These are phyloP conservation scores for Melanostigma gelatinosum DNA, from an alignment of 2,113 vertebrate species.

Conservation along the genomic window DNA sequence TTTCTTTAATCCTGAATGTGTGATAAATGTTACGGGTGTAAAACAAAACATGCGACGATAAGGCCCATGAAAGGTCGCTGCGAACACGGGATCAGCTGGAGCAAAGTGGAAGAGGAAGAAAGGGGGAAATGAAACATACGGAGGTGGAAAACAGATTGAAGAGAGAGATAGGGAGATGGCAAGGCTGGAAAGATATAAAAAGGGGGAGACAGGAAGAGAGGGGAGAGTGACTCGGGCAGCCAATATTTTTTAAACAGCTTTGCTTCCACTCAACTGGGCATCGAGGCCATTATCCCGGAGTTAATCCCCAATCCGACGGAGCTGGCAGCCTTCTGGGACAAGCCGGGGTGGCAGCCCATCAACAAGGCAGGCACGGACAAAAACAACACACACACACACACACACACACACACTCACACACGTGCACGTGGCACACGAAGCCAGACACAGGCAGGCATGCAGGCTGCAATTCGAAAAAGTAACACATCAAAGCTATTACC, in stretches of 20 bases:
- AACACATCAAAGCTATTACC: conserved; percentile 49
- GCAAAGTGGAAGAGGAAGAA: conserved; percentile 13
- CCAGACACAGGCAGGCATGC: conserved; percentile 45
- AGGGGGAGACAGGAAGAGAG: conserved; percentile 62
- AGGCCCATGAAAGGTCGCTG: conserved; percentile 1
- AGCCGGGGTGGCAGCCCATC: conserved; percentile 75
- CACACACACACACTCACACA: conserved; percentile 14
- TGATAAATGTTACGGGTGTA: conserved; percentile 10
- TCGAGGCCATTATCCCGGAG: conserved; percentile 83
- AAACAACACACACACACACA: conserved; percentile 68
- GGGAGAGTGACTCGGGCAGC: conserved; percentile 75
- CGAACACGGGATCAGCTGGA: not conserved
- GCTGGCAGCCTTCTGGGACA: conserved; percentile 77
- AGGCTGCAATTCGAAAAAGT: conserved; percentile 57
- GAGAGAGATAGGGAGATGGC: conserved; percentile 32
- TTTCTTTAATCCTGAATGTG: conserved; percentile 23
- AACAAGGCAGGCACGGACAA: conserved; percentile 68
- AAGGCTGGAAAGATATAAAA: conserved; percentile 42
- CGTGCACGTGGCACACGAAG: conserved; percentile 27
- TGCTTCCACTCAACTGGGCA: conserved; percentile 84
- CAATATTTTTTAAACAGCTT: conserved; percentile 85
- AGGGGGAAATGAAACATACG: conserved; percentile 16
- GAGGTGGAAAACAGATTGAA: conserved; percentile 23
- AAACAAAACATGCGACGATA: not conserved
- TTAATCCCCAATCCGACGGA: conserved; percentile 83